phyloP scores from a whole-genome alignment of 1,140 invertebrate genomes.

The Bombus impatiens region DNA sequence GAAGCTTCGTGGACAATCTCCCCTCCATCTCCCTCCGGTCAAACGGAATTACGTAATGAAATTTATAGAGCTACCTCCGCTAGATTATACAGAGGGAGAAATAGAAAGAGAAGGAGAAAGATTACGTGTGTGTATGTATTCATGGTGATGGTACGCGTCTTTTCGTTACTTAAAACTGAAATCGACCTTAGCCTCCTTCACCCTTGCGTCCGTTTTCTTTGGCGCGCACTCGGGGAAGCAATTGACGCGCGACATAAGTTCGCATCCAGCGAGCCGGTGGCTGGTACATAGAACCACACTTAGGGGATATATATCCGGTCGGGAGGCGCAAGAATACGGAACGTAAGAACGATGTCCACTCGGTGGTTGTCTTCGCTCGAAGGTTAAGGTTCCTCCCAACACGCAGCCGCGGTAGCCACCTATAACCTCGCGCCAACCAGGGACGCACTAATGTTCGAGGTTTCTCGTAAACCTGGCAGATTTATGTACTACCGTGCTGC shows the following conservation, averaged over 20 bases:
- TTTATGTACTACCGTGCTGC: conserved; percentile 35
- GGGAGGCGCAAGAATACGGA: conserved; percentile 50
- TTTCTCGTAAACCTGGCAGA: conserved; percentile 49
- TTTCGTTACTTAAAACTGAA: conserved; percentile 41
- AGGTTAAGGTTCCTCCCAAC: conserved; percentile 59
- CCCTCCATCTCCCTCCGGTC: background rate
- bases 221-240: conserved; percentile 61
- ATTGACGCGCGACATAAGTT: conserved; percentile 76
- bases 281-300: conserved; percentile 79
- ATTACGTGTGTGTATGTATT: background rate
- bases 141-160: conserved; percentile 23
- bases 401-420: conserved; percentile 65
- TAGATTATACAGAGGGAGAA: background rate
- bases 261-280: conserved; percentile 65
- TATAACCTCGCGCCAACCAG: conserved; percentile 67
- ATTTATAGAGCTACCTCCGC: conserved; percentile 33
- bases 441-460: conserved; percentile 54
- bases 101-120: background rate
- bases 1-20: conserved; percentile 14
- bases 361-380: conserved; percentile 44
- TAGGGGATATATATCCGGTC: conserved; percentile 73
- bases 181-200: conserved; percentile 48
- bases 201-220: conserved; percentile 52
- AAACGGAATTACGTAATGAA: conserved; percentile 43
- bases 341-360: conserved; percentile 60